phyloP scores from a whole-genome alignment of 2,113 vertebrate species.

The Onychostoma macrolepis region DNA sequence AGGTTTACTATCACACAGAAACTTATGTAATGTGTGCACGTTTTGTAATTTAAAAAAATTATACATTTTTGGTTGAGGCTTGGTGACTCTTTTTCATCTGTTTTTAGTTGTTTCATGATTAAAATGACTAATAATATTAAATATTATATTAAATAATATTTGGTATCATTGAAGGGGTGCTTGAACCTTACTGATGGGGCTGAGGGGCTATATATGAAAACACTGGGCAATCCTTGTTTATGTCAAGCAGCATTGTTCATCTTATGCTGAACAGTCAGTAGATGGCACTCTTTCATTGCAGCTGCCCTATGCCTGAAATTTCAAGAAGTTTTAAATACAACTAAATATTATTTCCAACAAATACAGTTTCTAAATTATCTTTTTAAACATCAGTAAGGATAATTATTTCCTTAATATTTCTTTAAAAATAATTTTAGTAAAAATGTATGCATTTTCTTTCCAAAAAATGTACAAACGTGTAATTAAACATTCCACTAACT shows the following conservation, averaged over 20 bases:
- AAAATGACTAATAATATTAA: neutral
- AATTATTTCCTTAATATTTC: neutral
- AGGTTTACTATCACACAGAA: neutral
- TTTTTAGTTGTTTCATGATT: neutral
- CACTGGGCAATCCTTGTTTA: neutral
- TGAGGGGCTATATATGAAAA: neutral
- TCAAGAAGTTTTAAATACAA: neutral
- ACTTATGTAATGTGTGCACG: neutral
- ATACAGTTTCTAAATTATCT: neutral
- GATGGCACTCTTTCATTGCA: slow-evolving; percentile 61
- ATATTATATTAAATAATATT: neutral
- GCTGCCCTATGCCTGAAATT: neutral
- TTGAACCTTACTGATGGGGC: neutral
- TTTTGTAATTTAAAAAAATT: neutral
- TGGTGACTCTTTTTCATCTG: neutral
- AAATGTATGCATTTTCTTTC: neutral
- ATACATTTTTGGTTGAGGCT: neutral
- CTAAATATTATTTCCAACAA: neutral
- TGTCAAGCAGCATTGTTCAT: neutral
- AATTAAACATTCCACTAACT: neutral
- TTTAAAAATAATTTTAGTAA: neutral
- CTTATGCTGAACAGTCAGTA: neutral
- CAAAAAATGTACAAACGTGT: neutral
- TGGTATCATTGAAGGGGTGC: neutral
- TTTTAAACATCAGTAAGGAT: neutral